Evolutionary conservation across 2,797 vertebrate genomes (phyloP).

Genomic region (Bovichtus diacanthus): DNA sequence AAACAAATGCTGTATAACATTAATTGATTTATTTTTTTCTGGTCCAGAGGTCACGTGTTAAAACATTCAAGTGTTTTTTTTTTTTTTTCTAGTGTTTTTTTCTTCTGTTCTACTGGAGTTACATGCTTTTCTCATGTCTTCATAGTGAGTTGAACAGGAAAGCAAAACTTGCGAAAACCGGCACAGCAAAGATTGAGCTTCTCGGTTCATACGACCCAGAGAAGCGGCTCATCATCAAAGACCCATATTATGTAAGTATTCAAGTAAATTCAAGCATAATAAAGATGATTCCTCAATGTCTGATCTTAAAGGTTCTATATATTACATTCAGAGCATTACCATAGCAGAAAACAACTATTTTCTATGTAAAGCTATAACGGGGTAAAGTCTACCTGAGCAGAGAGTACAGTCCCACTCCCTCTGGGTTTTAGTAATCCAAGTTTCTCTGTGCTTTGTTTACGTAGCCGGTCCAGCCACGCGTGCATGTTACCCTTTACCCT

Average conservation of each 20-base stretch:
- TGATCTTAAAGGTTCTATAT: too few species aligned
- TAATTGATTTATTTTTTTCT: not conserved
- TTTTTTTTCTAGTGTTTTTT: too few species aligned
- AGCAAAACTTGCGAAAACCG: slow-evolving; percentile 88
- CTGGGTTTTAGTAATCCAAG: too few species aligned
- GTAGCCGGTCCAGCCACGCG: too few species aligned
- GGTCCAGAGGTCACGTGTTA: not conserved
- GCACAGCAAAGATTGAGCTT: slow-evolving; percentile 92
- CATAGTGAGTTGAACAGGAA: slow-evolving; percentile 92
- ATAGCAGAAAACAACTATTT: too few species aligned
- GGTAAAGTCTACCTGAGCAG: too few species aligned
- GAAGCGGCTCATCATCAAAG: slow-evolving; percentile 93
- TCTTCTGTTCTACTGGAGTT: slow-evolving; percentile 8
- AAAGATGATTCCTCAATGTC: not conserved
- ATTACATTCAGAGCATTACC: too few species aligned
- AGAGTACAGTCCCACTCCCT: too few species aligned
- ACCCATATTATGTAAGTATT: slow-evolving; percentile 95
- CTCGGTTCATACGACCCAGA: slow-evolving; percentile 95
- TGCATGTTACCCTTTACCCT: too few species aligned
- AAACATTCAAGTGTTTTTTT: slow-evolving; percentile 1
- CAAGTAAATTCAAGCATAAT: not conserved
- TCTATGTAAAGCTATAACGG: too few species aligned
- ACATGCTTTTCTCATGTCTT: slow-evolving; percentile 20
- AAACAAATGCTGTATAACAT: not conserved
- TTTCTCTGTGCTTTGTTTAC: too few species aligned